Evolutionary conservation across 1,140 invertebrate species (phyloP).

Genomic region (Coenobita brevimanus): DNA sequence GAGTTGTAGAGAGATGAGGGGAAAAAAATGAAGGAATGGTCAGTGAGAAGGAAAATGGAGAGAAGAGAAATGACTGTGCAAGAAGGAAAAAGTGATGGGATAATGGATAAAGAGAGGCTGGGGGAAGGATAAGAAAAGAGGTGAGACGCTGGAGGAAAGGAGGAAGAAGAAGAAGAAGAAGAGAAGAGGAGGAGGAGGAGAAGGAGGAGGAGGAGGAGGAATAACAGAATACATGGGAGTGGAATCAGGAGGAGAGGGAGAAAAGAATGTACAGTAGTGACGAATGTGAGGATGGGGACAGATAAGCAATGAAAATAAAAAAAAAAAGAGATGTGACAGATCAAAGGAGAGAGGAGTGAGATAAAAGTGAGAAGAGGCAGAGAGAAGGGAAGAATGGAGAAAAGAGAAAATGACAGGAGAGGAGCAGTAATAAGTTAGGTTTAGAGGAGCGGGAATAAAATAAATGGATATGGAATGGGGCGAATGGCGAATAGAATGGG

Average conservation of each 20-base stretch:
- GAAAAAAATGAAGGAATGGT: neutral
- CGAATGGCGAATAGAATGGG: no score
- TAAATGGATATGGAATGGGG: no score
- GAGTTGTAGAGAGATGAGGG: neutral
- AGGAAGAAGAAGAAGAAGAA: neutral
- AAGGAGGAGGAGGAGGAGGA: neutral
- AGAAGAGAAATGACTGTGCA: neutral
- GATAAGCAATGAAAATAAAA: neutral
- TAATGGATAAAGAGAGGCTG: neutral
- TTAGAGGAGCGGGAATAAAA: neutral
- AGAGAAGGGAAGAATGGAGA: no score
- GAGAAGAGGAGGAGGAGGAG: neutral
- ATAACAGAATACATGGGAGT: neutral
- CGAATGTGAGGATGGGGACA: neutral
- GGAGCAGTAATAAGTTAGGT: no score
- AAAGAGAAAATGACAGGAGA: no score
- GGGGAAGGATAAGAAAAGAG: neutral
- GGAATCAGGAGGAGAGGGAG: neutral
- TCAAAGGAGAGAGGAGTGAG: no score
- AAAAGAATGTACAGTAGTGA: neutral
- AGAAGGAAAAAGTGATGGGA: slow-evolving; percentile 2
- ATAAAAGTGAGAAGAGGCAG: no score
- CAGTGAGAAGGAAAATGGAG: neutral
- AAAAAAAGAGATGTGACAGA: no score
- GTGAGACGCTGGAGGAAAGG: neutral